These are phyloP conservation scores for Heteractis magnifica DNA, from an alignment of 92 coral and sea anemone species.

Conservation along the genomic window DNA sequence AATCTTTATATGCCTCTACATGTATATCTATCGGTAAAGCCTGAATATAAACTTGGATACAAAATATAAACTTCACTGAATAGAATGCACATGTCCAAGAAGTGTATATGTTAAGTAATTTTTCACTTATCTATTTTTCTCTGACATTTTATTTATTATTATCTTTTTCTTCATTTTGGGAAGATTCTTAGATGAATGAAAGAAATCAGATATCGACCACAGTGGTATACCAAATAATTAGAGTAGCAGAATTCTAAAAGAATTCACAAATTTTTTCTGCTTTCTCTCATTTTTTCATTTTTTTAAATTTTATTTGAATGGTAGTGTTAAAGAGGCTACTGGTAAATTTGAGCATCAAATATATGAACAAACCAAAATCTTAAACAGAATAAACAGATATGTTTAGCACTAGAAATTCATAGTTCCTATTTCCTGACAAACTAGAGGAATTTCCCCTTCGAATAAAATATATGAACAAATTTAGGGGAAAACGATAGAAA, in stretches of 20 bases:
- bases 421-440: neutral
- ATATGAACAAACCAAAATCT: neutral
- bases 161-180: neutral
- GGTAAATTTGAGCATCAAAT: neutral
- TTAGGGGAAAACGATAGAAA: neutral
- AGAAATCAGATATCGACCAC: neutral
- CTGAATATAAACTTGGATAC: neutral
- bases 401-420: neutral
- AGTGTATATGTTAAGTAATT: neutral
- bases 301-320: neutral
- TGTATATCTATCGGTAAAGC: neutral
- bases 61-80: neutral
- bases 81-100: neutral
- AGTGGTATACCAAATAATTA: conserved; percentile 5
- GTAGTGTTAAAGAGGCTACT: neutral
- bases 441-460: neutral
- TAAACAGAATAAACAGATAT: neutral
- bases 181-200: neutral
- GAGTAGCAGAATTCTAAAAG: neutral
- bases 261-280: neutral
- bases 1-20: neutral
- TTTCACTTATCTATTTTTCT: neutral
- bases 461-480: neutral
- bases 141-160: neutral
- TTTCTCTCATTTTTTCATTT: neutral